These are phyloP conservation scores for Drosophila kanapiae DNA, from an alignment of 1,140 invertebrate genomes.

Conservation along the genomic window DNA sequence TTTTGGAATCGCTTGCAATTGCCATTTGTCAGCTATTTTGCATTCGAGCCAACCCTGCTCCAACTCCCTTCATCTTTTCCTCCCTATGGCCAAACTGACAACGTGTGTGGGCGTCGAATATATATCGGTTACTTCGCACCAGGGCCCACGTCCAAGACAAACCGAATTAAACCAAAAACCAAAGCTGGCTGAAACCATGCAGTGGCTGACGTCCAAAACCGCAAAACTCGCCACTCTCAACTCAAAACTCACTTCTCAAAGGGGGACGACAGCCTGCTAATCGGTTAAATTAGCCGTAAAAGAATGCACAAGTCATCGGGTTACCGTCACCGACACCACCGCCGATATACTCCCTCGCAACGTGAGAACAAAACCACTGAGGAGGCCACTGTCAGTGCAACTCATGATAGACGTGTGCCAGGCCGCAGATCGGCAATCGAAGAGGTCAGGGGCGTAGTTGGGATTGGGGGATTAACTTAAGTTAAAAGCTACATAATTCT, in stretches of 20 bases:
- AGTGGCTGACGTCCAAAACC: constrained; percentile 45
- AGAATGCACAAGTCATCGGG: constrained; percentile 76
- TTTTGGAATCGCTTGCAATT: constrained; percentile 44
- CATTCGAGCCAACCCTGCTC: constrained; percentile 41
- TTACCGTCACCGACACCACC: constrained; percentile 48
- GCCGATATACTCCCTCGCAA: constrained; percentile 69
- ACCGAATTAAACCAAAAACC: constrained; percentile 1
- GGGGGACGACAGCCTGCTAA: constrained; percentile 64
- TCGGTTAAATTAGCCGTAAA: constrained; percentile 82
- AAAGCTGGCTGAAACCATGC: constrained; percentile 65
- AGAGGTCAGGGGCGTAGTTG: constrained; percentile 18
- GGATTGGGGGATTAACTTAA: background rate
- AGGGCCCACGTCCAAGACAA: constrained; percentile 13
- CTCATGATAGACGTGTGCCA: constrained; percentile 79
- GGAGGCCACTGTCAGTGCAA: constrained; percentile 34
- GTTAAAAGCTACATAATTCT: background rate
- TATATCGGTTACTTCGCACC: constrained; percentile 70
- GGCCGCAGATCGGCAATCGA: constrained; percentile 24
- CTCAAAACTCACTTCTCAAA: constrained; percentile 59
- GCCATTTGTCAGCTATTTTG: constrained; percentile 62
- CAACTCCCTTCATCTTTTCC: background rate
- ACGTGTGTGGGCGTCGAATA: constrained; percentile 75
- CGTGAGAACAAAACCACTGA: constrained; percentile 70
- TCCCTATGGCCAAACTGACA: constrained; percentile 24
- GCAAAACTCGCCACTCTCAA: constrained; percentile 30